Evolutionary conservation across 2,797 vertebrate species (phyloP), one percentile per base, ranked within the genome.

Genomic region (Lithobates sylvaticus): DNA sequence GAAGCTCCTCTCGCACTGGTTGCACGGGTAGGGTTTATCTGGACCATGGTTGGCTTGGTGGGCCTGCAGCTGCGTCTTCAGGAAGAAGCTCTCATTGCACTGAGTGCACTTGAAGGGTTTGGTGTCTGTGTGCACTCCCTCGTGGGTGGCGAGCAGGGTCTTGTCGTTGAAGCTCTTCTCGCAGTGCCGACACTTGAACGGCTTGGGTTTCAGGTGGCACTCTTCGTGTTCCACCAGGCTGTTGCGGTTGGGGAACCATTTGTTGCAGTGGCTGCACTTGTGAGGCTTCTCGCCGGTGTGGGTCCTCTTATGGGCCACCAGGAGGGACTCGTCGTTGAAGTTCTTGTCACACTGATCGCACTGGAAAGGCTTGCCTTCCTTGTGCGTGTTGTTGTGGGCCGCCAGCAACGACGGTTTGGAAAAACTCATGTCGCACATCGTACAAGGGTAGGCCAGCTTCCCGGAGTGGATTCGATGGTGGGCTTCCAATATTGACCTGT

Each of bases 1-100:
- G 88, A 92, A 92, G 70, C 91, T 89, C 76, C 88, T 88, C 5
- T 89, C 90, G 8, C 92, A 92, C 42, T 89, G 90, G 0, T 44
- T 39, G 76, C 92, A 92, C 0, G 82, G 89, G 0, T 88, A 92
- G 10, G 92, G 91, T 32, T 92, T 92, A 67, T 85, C 69, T 85
- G 81, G 0, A 87, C 89, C 47, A 84, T 91, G 86, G 0, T 2
- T 34, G 3, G 44, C 29, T 69, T 83, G 81, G 75, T 87, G 86
- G 3, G 58, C 32, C 10, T 15, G 2, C 58, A 87, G 39, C 44
- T 87, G 86, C 0, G 75, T 78, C 64, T 87, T 87, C 69, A 87
- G 32, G 70, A 68, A 87, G 81, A 83, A 87, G 86, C 86, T 83
- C 44, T 87, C 85, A 5, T 5, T 77, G 75, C 85, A 87, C 32